Evolutionary conservation across 2,113 vertebrate genomes (phyloP).

Genomic region (Catharus fuscescens): DNA sequence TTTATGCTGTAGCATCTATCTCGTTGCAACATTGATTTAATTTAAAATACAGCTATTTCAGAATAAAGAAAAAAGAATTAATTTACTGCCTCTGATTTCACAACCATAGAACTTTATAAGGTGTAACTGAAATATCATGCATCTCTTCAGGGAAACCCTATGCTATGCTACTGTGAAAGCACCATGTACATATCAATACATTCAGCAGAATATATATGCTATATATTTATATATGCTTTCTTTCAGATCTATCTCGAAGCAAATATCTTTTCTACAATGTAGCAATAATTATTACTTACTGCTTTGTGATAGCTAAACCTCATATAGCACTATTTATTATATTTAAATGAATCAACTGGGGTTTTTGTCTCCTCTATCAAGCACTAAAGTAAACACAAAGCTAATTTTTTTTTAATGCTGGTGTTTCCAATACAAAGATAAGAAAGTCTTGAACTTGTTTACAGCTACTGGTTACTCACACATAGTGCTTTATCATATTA

Average conservation of each 20-base stretch:
- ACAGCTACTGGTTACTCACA: neutral
- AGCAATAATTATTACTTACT: neutral
- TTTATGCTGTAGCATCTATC: neutral
- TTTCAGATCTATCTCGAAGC: neutral
- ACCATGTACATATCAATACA: neutral
- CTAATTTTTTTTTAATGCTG: neutral
- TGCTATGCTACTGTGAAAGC: neutral
- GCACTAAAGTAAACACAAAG: neutral
- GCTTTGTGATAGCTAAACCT: neutral
- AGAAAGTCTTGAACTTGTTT: neutral
- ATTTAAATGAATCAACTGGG: neutral
- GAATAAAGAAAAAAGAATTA: neutral
- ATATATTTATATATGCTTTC: neutral
- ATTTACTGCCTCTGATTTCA: neutral
- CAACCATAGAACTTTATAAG: neutral
- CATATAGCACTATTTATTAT: neutral
- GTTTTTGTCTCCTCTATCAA: neutral
- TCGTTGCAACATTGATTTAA: neutral
- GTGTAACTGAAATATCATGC: neutral
- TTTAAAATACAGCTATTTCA: neutral
- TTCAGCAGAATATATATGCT: neutral
- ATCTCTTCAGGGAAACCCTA: neutral
- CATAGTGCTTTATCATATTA: neutral
- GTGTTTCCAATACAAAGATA: neutral
- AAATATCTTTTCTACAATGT: neutral